A percentile compares a stretch with the other conserved stretches of the same genome.
phyloP scores from a whole-genome alignment of 2,888 invertebrate species.

The Netelia virgata region DNA sequence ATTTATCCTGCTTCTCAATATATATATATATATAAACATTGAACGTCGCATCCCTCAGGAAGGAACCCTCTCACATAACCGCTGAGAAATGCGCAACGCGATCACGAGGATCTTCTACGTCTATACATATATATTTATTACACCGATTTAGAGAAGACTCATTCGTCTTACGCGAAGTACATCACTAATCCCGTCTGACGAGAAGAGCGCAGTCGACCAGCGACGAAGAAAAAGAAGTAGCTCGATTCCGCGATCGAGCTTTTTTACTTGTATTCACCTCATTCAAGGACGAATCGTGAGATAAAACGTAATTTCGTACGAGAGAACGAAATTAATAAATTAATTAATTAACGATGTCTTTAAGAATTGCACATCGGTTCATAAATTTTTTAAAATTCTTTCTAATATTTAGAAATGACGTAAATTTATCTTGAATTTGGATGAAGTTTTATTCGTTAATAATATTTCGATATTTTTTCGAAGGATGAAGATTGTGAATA shows the following conservation, averaged over 20 bases:
- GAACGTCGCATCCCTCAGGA: slow-evolving; percentile 15
- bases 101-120: slow-evolving; percentile 8
- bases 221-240: neutral
- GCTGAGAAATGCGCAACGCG: slow-evolving; percentile 26
- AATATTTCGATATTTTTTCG: too few species aligned
- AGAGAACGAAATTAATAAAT: neutral
- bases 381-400: too few species aligned
- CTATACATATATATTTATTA: neutral
- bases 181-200: neutral
- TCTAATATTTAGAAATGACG: too few species aligned
- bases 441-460: too few species aligned
- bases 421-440: too few species aligned
- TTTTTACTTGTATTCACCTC: neutral
- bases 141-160: slow-evolving; percentile 7
- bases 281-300: neutral
- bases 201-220: neutral
- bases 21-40: neutral
- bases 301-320: neutral
- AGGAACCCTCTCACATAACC: slow-evolving; percentile 11
- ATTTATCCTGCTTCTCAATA: neutral
- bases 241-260: neutral
- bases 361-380: too few species aligned
- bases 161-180: slow-evolving; percentile 31
- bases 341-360: too few species aligned
- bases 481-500: too few species aligned